phyloP scores from a whole-genome alignment of 2,888 invertebrate species.

The Tipula confusa region DNA sequence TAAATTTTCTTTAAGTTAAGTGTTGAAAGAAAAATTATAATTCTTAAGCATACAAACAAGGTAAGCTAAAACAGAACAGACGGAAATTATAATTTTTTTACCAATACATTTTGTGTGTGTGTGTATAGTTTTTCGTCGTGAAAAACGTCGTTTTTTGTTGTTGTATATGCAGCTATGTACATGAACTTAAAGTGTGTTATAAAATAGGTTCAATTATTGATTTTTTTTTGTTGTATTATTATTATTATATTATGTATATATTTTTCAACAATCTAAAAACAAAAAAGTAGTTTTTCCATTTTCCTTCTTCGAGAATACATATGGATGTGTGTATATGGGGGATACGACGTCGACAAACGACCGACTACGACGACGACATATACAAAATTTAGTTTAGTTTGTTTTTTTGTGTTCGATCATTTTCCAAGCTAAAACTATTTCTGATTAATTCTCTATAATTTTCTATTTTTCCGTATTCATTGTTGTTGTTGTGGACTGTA shows the following conservation, averaged over 20 bases:
- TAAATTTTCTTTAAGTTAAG: background rate
- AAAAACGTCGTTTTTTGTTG: background rate
- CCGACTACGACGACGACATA: background rate
- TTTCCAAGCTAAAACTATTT: background rate
- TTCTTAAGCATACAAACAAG: background rate
- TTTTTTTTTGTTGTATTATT: constrained; percentile 16
- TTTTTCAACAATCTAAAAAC: background rate
- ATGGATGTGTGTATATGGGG: background rate
- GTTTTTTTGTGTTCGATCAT: background rate
- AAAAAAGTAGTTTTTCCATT: background rate
- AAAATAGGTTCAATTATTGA: constrained; percentile 29
- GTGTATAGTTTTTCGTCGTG: background rate
- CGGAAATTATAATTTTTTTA: background rate
- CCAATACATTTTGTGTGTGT: background rate
- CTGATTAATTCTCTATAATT: background rate
- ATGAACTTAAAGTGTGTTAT: constrained; percentile 29
- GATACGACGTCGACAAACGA: background rate
- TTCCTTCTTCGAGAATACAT: background rate
- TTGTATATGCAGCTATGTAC: background rate
- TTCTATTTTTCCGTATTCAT: background rate
- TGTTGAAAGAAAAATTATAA: background rate
- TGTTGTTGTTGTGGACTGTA: background rate
- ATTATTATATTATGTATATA: background rate
- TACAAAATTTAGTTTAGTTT: background rate
- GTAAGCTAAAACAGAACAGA: background rate